These are phyloP conservation scores for Urocitellus parryii DNA, from an alignment of 2,113 vertebrate species.

Conservation along the genomic window DNA sequence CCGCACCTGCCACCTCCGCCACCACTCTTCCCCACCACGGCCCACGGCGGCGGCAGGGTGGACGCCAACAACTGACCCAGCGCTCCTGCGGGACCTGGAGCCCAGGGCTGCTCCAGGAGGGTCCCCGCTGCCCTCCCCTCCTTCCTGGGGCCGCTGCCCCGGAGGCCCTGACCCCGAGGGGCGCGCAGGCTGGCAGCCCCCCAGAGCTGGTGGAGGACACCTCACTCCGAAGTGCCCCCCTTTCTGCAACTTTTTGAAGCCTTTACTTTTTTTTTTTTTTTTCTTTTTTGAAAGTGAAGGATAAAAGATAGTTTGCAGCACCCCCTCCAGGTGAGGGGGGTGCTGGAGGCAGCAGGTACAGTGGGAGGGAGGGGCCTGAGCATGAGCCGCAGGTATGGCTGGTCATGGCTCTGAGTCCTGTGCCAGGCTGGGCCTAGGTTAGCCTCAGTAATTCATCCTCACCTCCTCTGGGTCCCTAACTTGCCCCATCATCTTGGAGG, in stretches of 20 bases:
- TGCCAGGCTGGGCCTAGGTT: constrained; percentile 6
- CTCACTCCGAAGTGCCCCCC: constrained; percentile 38
- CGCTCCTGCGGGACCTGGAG: neutral
- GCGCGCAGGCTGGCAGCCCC: neutral
- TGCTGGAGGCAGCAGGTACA: neutral
- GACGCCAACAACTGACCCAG: constrained; percentile 87
- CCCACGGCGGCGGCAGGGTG: constrained; percentile 90
- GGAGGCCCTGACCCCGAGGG: neutral
- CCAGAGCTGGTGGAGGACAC: neutral
- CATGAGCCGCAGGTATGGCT: neutral
- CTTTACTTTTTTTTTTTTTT: constrained; percentile 4
- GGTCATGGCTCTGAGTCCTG: neutral
- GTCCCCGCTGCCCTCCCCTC: neutral
- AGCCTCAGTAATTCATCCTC: neutral
- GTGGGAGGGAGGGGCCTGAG: neutral
- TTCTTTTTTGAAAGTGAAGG: constrained; percentile 18
- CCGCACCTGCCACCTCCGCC: constrained; percentile 82
- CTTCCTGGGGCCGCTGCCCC: neutral
- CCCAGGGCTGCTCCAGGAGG: neutral
- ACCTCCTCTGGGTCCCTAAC: neutral
- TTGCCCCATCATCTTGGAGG: neutral
- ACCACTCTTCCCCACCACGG: constrained; percentile 86
- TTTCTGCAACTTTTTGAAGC: constrained; percentile 48
- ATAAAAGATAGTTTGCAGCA: neutral
- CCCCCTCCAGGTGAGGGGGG: constrained; percentile 70